Evolutionary conservation across 2,797 vertebrate genomes (phyloP).

Genomic region (Pseudochirops cupreus): DNA sequence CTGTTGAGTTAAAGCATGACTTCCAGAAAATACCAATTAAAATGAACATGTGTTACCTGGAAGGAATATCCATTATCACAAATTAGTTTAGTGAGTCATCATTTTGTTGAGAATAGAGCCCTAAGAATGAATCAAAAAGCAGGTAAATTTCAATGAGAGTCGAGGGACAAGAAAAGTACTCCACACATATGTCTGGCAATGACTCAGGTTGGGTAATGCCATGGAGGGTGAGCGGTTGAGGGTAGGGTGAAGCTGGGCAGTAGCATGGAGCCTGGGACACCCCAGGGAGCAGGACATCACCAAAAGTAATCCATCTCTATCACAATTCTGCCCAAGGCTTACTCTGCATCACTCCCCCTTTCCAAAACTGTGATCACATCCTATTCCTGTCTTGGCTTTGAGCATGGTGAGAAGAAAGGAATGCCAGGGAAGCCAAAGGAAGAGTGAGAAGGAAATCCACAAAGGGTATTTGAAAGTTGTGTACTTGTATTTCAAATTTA

Average conservation of each 20-base stretch:
- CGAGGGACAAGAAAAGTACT: neutral
- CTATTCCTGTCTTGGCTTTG: neutral
- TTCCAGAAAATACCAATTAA: too few relatives aligned
- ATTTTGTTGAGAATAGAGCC: neutral
- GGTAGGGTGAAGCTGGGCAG: too few relatives aligned
- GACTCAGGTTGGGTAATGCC: neutral
- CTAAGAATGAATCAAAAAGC: neutral
- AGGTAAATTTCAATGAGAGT: neutral
- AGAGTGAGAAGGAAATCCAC: conserved; percentile 3
- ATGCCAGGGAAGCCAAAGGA: neutral
- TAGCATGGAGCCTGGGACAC: neutral
- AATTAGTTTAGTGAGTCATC: neutral
- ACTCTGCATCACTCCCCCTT: neutral
- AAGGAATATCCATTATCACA: neutral
- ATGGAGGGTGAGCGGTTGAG: neutral
- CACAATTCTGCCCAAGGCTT: neutral
- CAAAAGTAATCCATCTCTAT: neutral
- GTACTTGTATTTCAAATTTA: neutral
- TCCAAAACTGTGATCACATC: neutral
- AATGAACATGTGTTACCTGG: neutral
- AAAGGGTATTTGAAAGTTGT: neutral
- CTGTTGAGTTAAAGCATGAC: neutral
- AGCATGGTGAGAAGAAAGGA: neutral
- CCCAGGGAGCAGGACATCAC: neutral
- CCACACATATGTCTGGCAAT: neutral